A percentile compares a stretch with the other conserved stretches of the same genome.
These are phyloP conservation scores for Pygmarrhopalites habei DNA, from an alignment of 1,140 invertebrate species.

Conservation along the genomic window DNA sequence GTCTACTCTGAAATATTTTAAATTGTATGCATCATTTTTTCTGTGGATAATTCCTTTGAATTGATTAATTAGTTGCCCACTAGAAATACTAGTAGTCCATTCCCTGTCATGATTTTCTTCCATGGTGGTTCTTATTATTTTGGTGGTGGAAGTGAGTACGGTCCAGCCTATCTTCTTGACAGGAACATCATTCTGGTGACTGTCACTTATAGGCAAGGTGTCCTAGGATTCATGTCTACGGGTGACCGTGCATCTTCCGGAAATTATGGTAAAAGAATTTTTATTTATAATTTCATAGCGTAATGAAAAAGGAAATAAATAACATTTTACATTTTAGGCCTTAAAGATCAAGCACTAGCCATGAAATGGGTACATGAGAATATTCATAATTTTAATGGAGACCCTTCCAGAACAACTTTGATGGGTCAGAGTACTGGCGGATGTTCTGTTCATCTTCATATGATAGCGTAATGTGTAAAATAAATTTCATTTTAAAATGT, in stretches of 20 bases:
- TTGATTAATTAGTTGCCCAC: too few relatives aligned
- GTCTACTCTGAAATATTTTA: too few relatives aligned
- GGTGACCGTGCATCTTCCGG: background rate
- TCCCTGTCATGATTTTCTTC: slow-evolving; percentile 11
- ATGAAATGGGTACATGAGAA: slow-evolving; percentile 48
- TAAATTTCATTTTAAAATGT: too few relatives aligned
- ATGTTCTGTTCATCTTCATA: too few relatives aligned
- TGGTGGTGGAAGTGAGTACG: slow-evolving; percentile 8
- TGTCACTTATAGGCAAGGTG: slow-evolving; percentile 5
- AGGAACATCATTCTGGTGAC: slow-evolving; percentile 15
- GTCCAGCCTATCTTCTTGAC: slow-evolving; percentile 10
- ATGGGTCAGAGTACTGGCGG: slow-evolving; percentile 49
- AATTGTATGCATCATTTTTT: too few relatives aligned
- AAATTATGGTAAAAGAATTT: too few relatives aligned
- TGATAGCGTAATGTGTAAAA: too few relatives aligned
- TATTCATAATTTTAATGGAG: slow-evolving; percentile 53
- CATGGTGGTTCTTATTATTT: slow-evolving; percentile 17
- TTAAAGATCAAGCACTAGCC: slow-evolving; percentile 51
- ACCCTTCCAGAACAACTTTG: slow-evolving; percentile 50
- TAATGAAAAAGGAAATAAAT: too few relatives aligned
- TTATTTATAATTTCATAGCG: too few relatives aligned
- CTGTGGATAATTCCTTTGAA: too few relatives aligned
- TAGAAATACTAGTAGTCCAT: too few relatives aligned
- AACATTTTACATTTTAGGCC: too few relatives aligned
- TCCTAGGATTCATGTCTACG: slow-evolving; percentile 11